Conservation (phyloP, 1,140 invertebrate genomes). For the Dendroctonus ponderosae region DNA sequence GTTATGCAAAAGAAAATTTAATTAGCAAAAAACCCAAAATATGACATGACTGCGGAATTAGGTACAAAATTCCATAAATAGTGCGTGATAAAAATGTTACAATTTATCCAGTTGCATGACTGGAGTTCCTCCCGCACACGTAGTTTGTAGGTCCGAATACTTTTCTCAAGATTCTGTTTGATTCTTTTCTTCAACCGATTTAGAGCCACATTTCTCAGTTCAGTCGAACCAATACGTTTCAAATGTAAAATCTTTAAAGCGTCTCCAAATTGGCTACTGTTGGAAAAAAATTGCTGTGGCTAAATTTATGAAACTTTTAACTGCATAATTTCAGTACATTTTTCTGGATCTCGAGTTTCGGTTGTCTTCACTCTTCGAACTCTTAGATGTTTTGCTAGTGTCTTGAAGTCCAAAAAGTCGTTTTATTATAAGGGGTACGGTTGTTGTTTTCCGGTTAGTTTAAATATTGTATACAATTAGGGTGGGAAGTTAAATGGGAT, state of each 20-base stretch:
- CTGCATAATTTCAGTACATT: constrained; percentile 4
- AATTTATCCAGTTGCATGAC: constrained; percentile 2
- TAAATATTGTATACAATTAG: constrained; percentile 10
- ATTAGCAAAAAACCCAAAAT: no score
- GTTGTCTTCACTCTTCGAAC: not conserved
- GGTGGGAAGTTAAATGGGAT: constrained; percentile 10
- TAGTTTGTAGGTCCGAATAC: constrained; percentile 1
- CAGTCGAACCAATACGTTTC: not conserved
- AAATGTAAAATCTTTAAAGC: not conserved
- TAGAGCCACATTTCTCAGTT: constrained; percentile 2
- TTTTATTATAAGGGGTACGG: constrained; percentile 11
- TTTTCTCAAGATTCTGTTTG: not conserved
- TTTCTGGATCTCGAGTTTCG: constrained; percentile 7
- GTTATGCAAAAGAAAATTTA: no score
- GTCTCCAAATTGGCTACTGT: not conserved
- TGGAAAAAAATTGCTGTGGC: not conserved
- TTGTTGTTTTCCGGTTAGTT: constrained; percentile 14
- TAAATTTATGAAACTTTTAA: constrained; percentile 1
- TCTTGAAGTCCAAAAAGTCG: constrained; percentile 8
- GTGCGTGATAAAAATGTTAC: constrained; percentile 5
- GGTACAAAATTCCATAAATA: no score
- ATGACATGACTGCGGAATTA: no score
- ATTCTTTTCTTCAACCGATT: not conserved
- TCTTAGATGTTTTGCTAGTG: not conserved
- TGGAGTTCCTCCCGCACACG: constrained; percentile 1